Evolutionary conservation across 2,113 vertebrate species (phyloP).

Genomic region (Myiagra hebetior): DNA sequence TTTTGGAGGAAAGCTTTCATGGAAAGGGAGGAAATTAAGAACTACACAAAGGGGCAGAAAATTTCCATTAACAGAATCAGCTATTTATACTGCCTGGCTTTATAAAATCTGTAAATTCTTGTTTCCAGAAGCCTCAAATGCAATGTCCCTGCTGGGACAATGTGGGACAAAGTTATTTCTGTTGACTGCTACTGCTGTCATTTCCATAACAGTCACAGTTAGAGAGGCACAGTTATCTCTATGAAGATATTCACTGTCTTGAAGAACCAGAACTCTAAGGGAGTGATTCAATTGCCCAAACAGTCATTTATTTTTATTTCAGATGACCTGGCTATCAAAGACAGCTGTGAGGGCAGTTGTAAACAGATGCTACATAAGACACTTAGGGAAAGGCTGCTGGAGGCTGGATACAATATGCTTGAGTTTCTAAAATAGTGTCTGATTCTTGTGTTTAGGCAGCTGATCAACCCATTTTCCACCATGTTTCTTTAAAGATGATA

Average conservation of each 20-base stretch:
- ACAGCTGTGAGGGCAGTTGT: fast-evolving
- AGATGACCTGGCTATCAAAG: background rate
- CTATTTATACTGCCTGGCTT: background rate
- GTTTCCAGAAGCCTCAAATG: background rate
- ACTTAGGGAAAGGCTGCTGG: background rate
- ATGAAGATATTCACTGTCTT: background rate
- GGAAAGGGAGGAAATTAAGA: background rate
- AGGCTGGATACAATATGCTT: background rate
- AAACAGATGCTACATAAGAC: background rate
- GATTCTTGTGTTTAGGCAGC: background rate
- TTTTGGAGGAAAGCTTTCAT: background rate
- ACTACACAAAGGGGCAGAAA: background rate
- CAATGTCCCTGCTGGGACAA: background rate
- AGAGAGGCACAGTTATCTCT: background rate
- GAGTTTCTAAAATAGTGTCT: background rate
- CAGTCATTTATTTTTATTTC: background rate
- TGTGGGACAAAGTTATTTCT: background rate
- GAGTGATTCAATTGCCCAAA: background rate
- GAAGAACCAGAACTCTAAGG: background rate
- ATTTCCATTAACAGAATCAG: background rate
- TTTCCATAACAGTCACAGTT: background rate
- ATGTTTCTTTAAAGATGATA: background rate
- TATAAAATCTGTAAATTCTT: background rate
- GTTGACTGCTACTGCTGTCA: background rate
- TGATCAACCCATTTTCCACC: background rate